Evolutionary conservation across 2,888 invertebrate genomes (phyloP), one percentile per base, ranked within the genome.

Genomic region (Cephus nigrinus): DNA sequence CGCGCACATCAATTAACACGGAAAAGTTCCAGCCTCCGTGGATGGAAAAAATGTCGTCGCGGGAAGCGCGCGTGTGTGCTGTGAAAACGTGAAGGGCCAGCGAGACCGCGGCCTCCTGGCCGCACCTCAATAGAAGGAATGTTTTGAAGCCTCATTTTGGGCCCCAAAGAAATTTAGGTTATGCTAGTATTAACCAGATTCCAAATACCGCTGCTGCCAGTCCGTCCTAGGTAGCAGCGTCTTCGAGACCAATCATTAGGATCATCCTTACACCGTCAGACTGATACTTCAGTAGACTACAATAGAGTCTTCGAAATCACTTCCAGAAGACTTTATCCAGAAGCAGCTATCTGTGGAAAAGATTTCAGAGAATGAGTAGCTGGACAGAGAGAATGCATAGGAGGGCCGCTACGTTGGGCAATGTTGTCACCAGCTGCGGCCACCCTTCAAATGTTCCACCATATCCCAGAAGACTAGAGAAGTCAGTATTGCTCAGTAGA

Each of bases 331-430:
- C 55, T 55, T 23, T 23, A 15, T 15, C 40, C 23, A 55, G 55
- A 55, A 23, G 23, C 55, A 9, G 55, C 55, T 55, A 55, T 55
- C 55, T 23, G 55, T 55, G 23, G 23, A 55, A 9, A 9, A 23
- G 23, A 32, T 30, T 76, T 78, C 74, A 75, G 83, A 86, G 84
- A 91, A 97, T 97, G 97, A 96, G 96, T 93, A 97, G 96, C 93
- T 97, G 97, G 97, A 96, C 97, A 88, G 96, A 97, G 92, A 96
- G 97, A 92, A 97, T 97, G 95, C 97, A 97, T 93, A 94, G 97
- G 90, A 95, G 97, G 92, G 97, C 97, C 88, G 97, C 97, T 92
- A 97, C 96, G 90, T 94, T 97, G 89, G 96, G 97, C 92, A 97
- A 96, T 92, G 97, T 97, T 89, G 97, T 97, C 88, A 97, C 97